A percentile compares a stretch with the other conserved stretches of the same genome.
Conservation (phyloP, 2,888 invertebrate species). For the Latrodectus hesperus region DNA sequence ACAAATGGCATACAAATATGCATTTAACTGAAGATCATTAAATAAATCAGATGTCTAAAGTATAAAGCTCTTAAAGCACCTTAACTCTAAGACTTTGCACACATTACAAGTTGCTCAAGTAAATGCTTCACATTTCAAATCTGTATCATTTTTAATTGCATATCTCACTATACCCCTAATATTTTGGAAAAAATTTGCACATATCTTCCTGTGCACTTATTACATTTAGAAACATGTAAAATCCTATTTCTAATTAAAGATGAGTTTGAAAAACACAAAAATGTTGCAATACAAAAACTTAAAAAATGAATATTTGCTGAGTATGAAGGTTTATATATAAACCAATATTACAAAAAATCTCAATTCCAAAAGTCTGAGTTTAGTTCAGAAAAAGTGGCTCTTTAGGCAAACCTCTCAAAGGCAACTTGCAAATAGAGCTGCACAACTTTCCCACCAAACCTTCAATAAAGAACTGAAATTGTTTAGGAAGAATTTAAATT, state of each 20-base stretch:
- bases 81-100: neutral
- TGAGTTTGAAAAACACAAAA: constrained; percentile 42
- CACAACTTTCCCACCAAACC: neutral
- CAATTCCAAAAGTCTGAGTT: neutral
- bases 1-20: too few species aligned
- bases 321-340: constrained; percentile 29
- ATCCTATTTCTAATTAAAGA: constrained; percentile 9
- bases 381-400: neutral
- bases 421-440: constrained; percentile 2
- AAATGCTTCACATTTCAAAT: too few species aligned
- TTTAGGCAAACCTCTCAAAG: neutral
- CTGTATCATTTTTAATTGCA: neutral
- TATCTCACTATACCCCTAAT: constrained; percentile 1
- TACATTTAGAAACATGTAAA: constrained; percentile 28
- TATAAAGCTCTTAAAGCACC: constrained; percentile 1
- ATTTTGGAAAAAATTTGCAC: neutral
- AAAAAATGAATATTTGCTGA: constrained; percentile 29
- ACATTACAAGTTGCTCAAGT: too few species aligned
- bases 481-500: constrained; percentile 54
- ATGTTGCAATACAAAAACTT: constrained; percentile 52
- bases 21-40: too few species aligned
- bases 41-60: too few species aligned
- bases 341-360: constrained; percentile 52
- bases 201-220: neutral
- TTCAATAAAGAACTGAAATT: constrained; percentile 15